These are phyloP conservation scores for Macroglossus sobrinus DNA, from an alignment of 2,113 vertebrate species.

Conservation along the genomic window DNA sequence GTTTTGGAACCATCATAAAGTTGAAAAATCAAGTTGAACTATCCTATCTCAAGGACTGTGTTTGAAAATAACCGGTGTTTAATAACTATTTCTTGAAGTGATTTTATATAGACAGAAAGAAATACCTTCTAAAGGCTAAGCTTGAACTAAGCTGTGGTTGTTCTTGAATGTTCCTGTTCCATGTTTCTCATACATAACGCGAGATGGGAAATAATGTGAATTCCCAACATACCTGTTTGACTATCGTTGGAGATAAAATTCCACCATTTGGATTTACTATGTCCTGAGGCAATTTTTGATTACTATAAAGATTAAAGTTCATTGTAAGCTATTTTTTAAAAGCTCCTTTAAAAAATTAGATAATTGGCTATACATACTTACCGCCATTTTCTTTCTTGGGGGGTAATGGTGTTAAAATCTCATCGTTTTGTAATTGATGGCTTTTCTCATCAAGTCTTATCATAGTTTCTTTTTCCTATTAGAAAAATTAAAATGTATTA, in stretches of 20 bases:
- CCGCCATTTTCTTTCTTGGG: conserved; percentile 81
- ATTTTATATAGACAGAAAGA: neutral
- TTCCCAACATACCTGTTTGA: neutral
- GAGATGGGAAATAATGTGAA: neutral
- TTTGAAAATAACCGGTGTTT: neutral
- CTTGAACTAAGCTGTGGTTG: neutral
- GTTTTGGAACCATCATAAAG: too few species aligned
- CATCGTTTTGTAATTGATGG: conserved; percentile 78
- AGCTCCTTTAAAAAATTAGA: neutral
- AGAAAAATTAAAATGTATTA: conserved; percentile 51
- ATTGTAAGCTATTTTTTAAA: neutral
- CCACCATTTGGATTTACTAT: neutral
- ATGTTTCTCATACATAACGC: neutral
- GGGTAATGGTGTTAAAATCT: conserved; percentile 4
- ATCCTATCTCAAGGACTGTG: neutral
- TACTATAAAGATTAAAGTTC: neutral
- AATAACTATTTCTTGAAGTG: neutral
- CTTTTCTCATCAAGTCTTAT: conserved; percentile 67
- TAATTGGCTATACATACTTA: conserved; percentile 69
- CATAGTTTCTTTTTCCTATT: conserved; percentile 71
- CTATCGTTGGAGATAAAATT: neutral
- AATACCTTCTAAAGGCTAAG: neutral
- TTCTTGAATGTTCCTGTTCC: neutral
- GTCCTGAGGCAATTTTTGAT: neutral
- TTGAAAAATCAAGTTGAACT: neutral